Conservation (phyloP, 2,113 vertebrate genomes). For the Seriola dumerili region DNA sequence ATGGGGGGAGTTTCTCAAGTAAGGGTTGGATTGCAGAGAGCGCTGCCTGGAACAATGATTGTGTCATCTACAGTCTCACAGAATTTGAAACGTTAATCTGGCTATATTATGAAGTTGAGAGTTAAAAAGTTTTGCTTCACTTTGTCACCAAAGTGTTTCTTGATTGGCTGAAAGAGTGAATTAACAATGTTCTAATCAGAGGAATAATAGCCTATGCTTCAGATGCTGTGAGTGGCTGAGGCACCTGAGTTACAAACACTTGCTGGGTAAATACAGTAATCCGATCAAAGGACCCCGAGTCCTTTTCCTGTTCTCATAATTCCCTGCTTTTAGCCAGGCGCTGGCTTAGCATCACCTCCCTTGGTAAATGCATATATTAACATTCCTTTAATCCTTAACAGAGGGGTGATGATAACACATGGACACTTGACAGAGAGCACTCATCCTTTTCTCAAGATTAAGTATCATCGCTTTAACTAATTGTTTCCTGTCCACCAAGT, state of each 20-base stretch:
- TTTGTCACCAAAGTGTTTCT: slow-evolving; percentile 63
- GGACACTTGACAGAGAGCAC: slow-evolving; percentile 48
- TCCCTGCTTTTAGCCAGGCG: slow-evolving; percentile 70
- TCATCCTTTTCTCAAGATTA: slow-evolving; percentile 63
- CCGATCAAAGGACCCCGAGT: slow-evolving; percentile 72
- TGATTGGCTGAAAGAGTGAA: slow-evolving; percentile 54
- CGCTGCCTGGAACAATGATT: slow-evolving; percentile 77
- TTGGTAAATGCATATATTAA: slow-evolving; percentile 74
- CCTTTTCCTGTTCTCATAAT: slow-evolving; percentile 71
- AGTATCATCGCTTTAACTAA: slow-evolving; percentile 60
- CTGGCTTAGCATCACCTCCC: slow-evolving; percentile 68
- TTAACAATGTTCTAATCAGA: slow-evolving; percentile 74
- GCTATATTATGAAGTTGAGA: slow-evolving; percentile 61
- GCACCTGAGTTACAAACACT: slow-evolving; percentile 74
- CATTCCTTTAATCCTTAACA: slow-evolving; percentile 70
- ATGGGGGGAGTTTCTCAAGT: slow-evolving; percentile 73
- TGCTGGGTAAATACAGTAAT: slow-evolving; percentile 75
- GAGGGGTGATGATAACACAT: slow-evolving; percentile 51
- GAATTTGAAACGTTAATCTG: slow-evolving; percentile 80
- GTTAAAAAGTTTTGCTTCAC: slow-evolving; percentile 71
- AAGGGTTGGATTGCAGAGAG: slow-evolving; percentile 54
- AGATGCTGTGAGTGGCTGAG: slow-evolving; percentile 40
- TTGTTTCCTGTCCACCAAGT: slow-evolving; percentile 62
- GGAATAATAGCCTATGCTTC: slow-evolving; percentile 62
- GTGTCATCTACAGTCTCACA: slow-evolving; percentile 69